Evolutionary conservation across 2,797 vertebrate species (phyloP).

Genomic region (Arrhamphus sclerolepis): DNA sequence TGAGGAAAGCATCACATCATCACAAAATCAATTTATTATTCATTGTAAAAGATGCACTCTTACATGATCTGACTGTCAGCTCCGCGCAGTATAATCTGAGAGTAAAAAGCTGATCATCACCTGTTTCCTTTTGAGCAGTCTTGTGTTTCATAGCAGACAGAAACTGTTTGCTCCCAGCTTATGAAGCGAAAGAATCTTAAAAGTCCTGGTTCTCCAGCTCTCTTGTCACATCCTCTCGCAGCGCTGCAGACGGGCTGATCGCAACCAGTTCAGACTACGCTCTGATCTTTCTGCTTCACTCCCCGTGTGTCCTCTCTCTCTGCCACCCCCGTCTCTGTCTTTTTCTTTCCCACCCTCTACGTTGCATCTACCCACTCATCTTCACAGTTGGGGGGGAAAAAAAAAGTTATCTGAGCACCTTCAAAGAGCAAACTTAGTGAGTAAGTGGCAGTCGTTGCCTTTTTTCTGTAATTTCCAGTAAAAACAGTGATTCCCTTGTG

Average conservation of each 20-base stretch:
- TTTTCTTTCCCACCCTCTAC: slow-evolving; percentile 58
- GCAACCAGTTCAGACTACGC: slow-evolving; percentile 34
- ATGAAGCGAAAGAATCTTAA: background rate
- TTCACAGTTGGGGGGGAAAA: slow-evolving; percentile 30
- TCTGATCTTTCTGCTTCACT: slow-evolving; percentile 44
- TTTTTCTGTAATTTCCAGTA: slow-evolving; percentile 26
- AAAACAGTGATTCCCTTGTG: slow-evolving; percentile 11
- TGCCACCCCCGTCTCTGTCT: slow-evolving; percentile 40
- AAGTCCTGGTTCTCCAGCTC: slow-evolving; percentile 33
- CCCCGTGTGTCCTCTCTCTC: slow-evolving; percentile 13
- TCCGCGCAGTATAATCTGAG: background rate
- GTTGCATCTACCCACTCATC: slow-evolving; percentile 68
- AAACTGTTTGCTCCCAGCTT: slow-evolving; percentile 14
- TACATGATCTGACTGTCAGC: background rate
- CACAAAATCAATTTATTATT: slow-evolving; percentile 1
- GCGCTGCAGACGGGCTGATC: slow-evolving; percentile 37
- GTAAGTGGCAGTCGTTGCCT: slow-evolving; percentile 31
- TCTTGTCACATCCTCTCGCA: slow-evolving; percentile 43
- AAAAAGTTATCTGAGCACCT: slow-evolving; percentile 49
- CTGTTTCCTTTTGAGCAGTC: slow-evolving; percentile 58
- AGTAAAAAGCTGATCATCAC: slow-evolving; percentile 51
- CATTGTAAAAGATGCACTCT: background rate
- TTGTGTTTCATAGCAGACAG: slow-evolving; percentile 45
- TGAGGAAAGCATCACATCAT: background rate
- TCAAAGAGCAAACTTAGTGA: slow-evolving; percentile 37